phyloP scores from a whole-genome alignment of 2,888 invertebrate genomes.

The Balanococcus diminutus region DNA sequence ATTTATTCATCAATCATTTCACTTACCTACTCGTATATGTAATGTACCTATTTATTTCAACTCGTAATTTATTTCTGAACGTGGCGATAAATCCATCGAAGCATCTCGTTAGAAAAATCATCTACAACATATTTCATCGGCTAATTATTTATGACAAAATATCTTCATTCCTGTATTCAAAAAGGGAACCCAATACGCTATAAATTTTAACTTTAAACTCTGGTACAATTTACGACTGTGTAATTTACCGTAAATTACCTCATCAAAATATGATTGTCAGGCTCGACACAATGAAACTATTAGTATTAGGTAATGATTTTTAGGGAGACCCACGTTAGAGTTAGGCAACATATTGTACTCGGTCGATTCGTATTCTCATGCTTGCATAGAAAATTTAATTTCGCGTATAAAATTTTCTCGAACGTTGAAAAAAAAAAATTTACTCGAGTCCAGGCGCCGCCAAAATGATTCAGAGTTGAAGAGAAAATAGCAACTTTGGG shows the following conservation, averaged over 20 bases:
- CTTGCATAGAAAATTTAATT: neutral
- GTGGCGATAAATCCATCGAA: neutral
- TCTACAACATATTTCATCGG: neutral
- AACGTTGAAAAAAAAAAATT: neutral
- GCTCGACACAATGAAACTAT: neutral
- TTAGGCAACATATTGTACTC: no score
- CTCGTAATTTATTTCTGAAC: neutral
- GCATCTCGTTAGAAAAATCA: neutral
- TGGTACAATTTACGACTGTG: neutral
- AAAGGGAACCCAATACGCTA: neutral
- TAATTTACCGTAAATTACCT: neutral
- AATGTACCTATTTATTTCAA: neutral
- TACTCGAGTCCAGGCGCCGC: neutral
- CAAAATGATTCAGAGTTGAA: neutral
- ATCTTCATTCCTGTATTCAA: neutral
- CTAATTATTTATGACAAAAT: neutral
- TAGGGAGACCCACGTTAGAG: no score
- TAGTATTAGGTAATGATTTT: neutral
- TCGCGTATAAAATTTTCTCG: neutral
- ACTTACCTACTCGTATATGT: neutral
- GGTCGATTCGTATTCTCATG: neutral
- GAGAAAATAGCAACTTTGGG: neutral
- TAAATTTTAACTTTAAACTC: neutral
- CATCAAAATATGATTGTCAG: neutral
- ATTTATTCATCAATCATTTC: neutral